Conservation (phyloP, 2,888 invertebrate species). For the Eristalis tenax region DNA sequence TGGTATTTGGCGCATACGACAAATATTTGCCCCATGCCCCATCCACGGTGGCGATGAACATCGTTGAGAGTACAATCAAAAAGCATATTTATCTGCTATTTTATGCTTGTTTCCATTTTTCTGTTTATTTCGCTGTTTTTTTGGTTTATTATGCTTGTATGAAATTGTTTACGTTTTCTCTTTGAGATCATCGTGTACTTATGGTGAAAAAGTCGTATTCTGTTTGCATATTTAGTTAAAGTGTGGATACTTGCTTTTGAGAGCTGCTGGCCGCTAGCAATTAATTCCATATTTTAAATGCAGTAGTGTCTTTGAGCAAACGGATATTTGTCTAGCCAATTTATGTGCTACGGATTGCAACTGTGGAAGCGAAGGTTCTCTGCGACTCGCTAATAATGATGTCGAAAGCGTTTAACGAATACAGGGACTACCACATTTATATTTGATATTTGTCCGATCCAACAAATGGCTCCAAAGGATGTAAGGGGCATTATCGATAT, state of each 20-base stretch:
- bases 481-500: no score
- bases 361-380: no score
- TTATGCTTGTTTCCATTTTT: neutral
- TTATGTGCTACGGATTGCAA: no score
- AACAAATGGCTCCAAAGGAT: no score
- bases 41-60: slow-evolving; percentile 19
- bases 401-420: no score
- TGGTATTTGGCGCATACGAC: neutral
- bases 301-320: neutral
- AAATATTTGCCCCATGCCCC: neutral
- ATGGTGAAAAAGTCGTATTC: slow-evolving; percentile 38
- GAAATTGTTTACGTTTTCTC: slow-evolving; percentile 64
- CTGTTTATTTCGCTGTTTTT: slow-evolving; percentile 14
- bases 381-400: no score
- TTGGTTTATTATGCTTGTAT: neutral
- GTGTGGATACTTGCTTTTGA: neutral
- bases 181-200: slow-evolving; percentile 33
- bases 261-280: slow-evolving; percentile 17
- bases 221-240: slow-evolving; percentile 50
- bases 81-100: slow-evolving; percentile 1
- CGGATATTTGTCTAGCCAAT: no score
- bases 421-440: no score
- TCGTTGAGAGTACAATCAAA: slow-evolving; percentile 5
- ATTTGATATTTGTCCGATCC: no score
- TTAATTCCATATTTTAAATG: slow-evolving; percentile 25